phyloP scores from a whole-genome alignment of 2,113 vertebrate genomes.

The Apeltes quadracus region DNA sequence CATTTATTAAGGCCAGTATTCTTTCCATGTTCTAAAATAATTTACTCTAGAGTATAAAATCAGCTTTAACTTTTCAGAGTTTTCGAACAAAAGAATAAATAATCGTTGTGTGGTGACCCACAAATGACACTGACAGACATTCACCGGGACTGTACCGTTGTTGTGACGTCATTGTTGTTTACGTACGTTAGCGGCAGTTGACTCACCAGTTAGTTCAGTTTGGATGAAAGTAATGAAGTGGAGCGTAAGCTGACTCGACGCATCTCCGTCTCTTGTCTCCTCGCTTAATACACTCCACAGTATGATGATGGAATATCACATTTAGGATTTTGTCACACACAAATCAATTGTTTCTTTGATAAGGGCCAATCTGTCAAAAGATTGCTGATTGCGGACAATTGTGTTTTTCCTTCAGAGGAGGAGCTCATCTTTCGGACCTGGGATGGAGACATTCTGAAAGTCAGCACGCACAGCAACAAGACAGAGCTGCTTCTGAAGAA shows the following conservation, averaged over 20 bases:
- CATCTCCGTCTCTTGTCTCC: no score
- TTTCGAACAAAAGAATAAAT: not conserved
- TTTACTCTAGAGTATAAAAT: not conserved
- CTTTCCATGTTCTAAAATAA: not conserved
- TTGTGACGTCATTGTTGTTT: no score
- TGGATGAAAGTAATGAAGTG: no score
- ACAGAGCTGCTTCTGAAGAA: slow-evolving; percentile 77
- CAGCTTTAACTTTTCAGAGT: not conserved
- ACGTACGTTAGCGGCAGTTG: no score
- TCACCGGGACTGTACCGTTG: no score
- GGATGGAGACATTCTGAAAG: slow-evolving; percentile 74
- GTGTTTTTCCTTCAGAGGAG: slow-evolving; percentile 52
- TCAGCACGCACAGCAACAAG: slow-evolving; percentile 60
- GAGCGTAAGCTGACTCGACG: no score
- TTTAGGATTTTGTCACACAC: not conserved
- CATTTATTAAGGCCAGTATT: not conserved
- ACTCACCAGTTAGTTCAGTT: no score
- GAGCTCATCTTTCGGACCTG: slow-evolving; percentile 72
- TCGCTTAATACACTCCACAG: no score
- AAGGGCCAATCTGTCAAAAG: not conserved
- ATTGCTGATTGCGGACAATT: not conserved
- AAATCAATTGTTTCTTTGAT: not conserved
- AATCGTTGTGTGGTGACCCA: no score
- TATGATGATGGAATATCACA: not conserved
- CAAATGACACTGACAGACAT: no score